phyloP scores from a whole-genome alignment of 1,140 invertebrate species.

The Portunus trituberculatus region DNA sequence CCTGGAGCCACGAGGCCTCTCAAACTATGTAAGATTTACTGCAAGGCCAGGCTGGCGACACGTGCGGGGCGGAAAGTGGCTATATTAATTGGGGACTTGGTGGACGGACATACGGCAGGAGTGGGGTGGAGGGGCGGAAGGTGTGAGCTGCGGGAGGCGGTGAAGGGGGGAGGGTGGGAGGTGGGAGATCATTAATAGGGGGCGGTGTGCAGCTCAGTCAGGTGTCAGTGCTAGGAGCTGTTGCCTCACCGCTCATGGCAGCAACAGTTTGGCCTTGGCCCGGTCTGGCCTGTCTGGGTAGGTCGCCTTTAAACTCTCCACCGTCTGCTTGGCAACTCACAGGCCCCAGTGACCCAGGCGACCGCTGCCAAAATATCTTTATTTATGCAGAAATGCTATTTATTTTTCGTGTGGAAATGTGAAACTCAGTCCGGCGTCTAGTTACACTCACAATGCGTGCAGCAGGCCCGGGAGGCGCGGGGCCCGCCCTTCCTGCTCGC shows the following conservation, averaged over 20 bases:
- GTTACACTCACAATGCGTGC: neutral
- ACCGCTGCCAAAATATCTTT: neutral
- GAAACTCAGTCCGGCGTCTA: neutral
- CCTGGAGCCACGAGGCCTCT: too few species aligned
- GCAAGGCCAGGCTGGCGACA: too few species aligned
- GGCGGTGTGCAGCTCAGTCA: neutral
- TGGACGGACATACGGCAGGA: neutral
- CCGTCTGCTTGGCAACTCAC: neutral
- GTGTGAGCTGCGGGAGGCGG: neutral
- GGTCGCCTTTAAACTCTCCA: neutral
- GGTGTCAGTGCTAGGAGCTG: neutral
- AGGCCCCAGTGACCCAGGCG: conserved; percentile 15
- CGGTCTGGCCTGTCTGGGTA: conserved; percentile 5
- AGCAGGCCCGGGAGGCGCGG: neutral
- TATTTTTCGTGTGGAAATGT: conserved; percentile 10
- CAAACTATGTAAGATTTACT: too few species aligned
- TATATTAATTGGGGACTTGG: neutral
- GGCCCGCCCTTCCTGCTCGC: neutral
- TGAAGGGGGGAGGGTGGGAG: neutral
- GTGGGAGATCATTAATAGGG: neutral
- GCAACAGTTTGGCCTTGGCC: conserved; percentile 17
- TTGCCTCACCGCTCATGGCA: neutral
- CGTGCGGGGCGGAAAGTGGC: neutral
- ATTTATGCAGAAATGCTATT: neutral
- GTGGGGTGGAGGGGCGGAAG: neutral